Conservation (phyloP, 1,140 invertebrate species). For the Apis dorsata region DNA sequence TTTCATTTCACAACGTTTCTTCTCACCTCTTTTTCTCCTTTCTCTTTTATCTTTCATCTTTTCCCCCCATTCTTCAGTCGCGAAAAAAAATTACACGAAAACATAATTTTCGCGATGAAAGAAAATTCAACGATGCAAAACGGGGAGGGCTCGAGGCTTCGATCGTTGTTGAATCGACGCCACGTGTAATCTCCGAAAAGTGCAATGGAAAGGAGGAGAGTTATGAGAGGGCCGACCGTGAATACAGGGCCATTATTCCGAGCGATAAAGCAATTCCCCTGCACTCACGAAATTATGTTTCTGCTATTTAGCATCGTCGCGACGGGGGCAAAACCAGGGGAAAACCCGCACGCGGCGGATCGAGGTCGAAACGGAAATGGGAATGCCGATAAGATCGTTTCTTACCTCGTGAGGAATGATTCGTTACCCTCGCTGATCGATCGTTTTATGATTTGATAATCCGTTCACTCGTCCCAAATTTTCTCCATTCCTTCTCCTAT, state of each 20-base stretch:
- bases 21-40: too few relatives aligned
- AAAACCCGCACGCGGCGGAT: conserved; percentile 31
- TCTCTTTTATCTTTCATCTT: too few relatives aligned
- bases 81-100: neutral
- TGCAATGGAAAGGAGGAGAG: conserved; percentile 65
- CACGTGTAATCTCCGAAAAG: conserved; percentile 73
- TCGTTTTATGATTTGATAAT: conserved; percentile 50
- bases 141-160: conserved; percentile 1
- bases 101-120: neutral
- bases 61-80: too few relatives aligned
- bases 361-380: conserved; percentile 50
- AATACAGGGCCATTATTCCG: conserved; percentile 77
- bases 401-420: conserved; percentile 59
- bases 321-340: conserved; percentile 17
- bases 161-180: conserved; percentile 21
- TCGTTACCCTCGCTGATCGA: conserved; percentile 68
- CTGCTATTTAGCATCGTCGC: conserved; percentile 73
- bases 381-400: conserved; percentile 61
- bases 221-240: conserved; percentile 72
- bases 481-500: neutral
- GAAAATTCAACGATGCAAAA: conserved; percentile 38
- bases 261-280: conserved; percentile 76
- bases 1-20: too few relatives aligned
- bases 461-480: conserved; percentile 38
- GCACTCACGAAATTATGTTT: conserved; percentile 75